These are phyloP conservation scores for Cabera pusaria DNA, from an alignment of 2,888 invertebrate genomes.

Conservation along the genomic window DNA sequence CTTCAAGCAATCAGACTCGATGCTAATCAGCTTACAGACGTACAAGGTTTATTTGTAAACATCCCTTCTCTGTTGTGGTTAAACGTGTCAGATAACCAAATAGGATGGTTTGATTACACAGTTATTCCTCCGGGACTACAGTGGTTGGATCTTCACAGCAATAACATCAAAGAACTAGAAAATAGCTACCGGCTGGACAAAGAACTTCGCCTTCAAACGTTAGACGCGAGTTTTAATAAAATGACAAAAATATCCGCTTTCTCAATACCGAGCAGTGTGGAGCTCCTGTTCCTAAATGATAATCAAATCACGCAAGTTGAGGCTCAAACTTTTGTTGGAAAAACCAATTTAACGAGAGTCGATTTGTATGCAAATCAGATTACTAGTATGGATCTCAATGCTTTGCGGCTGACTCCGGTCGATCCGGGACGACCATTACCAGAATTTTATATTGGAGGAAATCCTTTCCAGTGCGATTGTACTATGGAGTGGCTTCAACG, in stretches of 20 bases:
- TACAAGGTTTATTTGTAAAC: slow-evolving; percentile 92
- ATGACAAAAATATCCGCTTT: slow-evolving; percentile 89
- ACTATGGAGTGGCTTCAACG: slow-evolving; percentile 97
- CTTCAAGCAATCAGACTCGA: slow-evolving; percentile 94
- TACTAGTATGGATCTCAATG: slow-evolving; percentile 94
- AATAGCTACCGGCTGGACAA: slow-evolving; percentile 88
- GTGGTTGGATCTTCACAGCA: slow-evolving; percentile 95
- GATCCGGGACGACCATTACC: slow-evolving; percentile 90
- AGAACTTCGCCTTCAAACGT: slow-evolving; percentile 89
- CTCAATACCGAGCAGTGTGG: slow-evolving; percentile 92
- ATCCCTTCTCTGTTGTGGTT: slow-evolving; percentile 93
- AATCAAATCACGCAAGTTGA: slow-evolving; percentile 93
- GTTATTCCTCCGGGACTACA: slow-evolving; percentile 92
- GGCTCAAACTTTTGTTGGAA: slow-evolving; percentile 94
- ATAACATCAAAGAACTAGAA: slow-evolving; percentile 90
- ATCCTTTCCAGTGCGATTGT: slow-evolving; percentile 97
- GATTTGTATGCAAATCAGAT: slow-evolving; percentile 97
- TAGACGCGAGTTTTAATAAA: slow-evolving; percentile 96
- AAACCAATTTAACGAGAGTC: slow-evolving; percentile 93
- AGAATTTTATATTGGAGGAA: slow-evolving; percentile 96
- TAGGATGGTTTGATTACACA: slow-evolving; percentile 94
- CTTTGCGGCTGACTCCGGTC: slow-evolving; percentile 91
- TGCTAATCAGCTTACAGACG: slow-evolving; percentile 91
- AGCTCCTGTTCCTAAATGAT: slow-evolving; percentile 93
- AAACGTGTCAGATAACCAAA: slow-evolving; percentile 95